Percentiles rank a stretch among this genome's conserved stretches.
These are phyloP conservation scores for Coendou prehensilis DNA, from an alignment of 2,797 vertebrate genomes.

Conservation along the genomic window DNA sequence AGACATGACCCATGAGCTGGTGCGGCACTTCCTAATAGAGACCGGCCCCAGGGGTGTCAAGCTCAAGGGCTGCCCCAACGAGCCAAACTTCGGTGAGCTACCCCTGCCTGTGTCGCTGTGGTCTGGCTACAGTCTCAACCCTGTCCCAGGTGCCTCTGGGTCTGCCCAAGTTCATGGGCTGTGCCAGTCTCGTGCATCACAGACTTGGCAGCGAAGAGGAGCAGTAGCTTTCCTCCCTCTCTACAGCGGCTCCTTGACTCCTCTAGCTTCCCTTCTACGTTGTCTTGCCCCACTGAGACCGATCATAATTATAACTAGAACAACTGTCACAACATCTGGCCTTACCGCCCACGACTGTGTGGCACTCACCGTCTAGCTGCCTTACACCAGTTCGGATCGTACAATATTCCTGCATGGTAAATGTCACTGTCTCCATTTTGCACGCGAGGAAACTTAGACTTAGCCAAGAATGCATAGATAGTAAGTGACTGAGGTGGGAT, in stretches of 20 bases:
- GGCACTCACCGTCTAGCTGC: background rate
- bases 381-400: background rate
- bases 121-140: background rate
- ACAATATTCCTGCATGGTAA: background rate
- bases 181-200: background rate
- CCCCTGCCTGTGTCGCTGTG: rapidly evolving
- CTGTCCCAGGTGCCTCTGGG: background rate
- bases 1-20: constrained; percentile 96
- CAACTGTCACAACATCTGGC: background rate
- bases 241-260: background rate
- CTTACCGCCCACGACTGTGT: background rate
- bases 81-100: constrained; percentile 97
- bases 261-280: background rate
- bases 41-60: constrained; percentile 98
- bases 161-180: background rate
- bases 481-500: background rate
- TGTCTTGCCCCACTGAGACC: background rate
- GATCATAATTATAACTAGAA: background rate
- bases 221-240: background rate
- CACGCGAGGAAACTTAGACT: background rate
- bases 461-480: background rate
- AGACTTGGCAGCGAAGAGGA: background rate
- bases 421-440: background rate
- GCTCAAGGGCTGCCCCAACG: constrained; percentile 98
- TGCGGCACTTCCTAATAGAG: constrained; percentile 99